Evolutionary conservation across 2,888 invertebrate species (phyloP).

Genomic region (Peribatodes rhomboidaria): DNA sequence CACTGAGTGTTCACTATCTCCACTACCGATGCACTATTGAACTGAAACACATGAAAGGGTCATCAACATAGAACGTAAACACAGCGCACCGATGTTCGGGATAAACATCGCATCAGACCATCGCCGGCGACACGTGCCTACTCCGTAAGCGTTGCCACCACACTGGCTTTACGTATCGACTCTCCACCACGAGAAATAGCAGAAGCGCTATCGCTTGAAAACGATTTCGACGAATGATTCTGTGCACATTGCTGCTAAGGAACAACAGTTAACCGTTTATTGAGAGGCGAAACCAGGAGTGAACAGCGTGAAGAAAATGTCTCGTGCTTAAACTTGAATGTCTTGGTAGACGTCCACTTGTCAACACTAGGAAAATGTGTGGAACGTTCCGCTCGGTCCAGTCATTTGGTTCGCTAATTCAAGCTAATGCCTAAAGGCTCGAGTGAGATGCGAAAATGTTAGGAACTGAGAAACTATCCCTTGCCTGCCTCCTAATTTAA

Average conservation of each 20-base stretch:
- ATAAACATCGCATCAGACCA: conserved; percentile 61
- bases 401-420: conserved; percentile 73
- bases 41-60: conserved; percentile 67
- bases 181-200: conserved; percentile 45
- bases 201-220: conserved; percentile 34
- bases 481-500: conserved; percentile 41
- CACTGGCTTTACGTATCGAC: conserved; percentile 63
- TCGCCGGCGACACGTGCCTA: conserved; percentile 55
- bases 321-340: conserved; percentile 24
- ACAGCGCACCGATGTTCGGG: conserved; percentile 57
- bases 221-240: conserved; percentile 15
- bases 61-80: conserved; percentile 57
- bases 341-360: conserved; percentile 56
- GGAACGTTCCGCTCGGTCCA: conserved; percentile 59
- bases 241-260: conserved; percentile 51
- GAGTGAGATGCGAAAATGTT: conserved; percentile 40
- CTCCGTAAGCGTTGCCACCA: conserved; percentile 66
- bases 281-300: conserved; percentile 38
- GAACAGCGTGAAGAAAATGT: conserved; percentile 39
- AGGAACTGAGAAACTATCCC: conserved; percentile 34
- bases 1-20: conserved; percentile 36
- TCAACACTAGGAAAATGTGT: conserved; percentile 69
- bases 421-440: conserved; percentile 61
- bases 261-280: too few relatives aligned
- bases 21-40: conserved; percentile 44